A percentile compares a stretch with the other conserved stretches of the same genome.
Evolutionary conservation across 1,140 invertebrate genomes (phyloP).

Genomic region (Holotrichia oblita): DNA sequence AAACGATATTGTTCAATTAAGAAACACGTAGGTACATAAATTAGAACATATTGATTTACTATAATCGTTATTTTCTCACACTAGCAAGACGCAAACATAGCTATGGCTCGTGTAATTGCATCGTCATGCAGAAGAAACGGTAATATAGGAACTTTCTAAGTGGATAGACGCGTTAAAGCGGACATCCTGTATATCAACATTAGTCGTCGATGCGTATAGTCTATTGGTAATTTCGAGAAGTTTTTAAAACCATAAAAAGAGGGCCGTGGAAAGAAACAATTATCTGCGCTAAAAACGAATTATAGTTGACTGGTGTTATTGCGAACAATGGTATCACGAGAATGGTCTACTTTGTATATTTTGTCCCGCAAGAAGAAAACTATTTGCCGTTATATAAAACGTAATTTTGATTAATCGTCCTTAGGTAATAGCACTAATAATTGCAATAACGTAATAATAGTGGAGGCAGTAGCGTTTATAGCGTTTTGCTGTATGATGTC

Average conservation of each 20-base stretch:
- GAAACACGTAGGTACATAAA: too few relatives aligned
- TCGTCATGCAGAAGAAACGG: neutral
- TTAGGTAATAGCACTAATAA: too few relatives aligned
- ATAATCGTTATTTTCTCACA: neutral
- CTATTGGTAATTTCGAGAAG: neutral
- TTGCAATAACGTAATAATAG: too few relatives aligned
- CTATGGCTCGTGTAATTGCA: neutral
- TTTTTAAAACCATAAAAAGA: neutral
- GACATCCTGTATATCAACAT: conserved; percentile 15
- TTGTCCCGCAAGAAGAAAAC: too few relatives aligned
- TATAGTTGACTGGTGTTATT: neutral
- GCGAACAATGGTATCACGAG: too few relatives aligned
- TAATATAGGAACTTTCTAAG: neutral
- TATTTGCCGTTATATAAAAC: too few relatives aligned
- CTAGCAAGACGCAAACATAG: neutral
- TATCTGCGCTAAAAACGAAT: neutral
- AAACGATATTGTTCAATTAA: too few relatives aligned
- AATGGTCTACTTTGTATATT: too few relatives aligned
- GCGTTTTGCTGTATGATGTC: too few relatives aligned
- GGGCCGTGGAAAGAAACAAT: conserved; percentile 11
- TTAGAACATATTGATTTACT: too few relatives aligned
- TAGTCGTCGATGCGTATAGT: neutral
- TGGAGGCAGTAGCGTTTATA: neutral
- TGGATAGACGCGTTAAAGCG: conserved; percentile 5
- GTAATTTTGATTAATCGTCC: too few relatives aligned